phyloP scores from a whole-genome alignment of 1,140 invertebrate genomes.

The Acromyrmex echinatior region DNA sequence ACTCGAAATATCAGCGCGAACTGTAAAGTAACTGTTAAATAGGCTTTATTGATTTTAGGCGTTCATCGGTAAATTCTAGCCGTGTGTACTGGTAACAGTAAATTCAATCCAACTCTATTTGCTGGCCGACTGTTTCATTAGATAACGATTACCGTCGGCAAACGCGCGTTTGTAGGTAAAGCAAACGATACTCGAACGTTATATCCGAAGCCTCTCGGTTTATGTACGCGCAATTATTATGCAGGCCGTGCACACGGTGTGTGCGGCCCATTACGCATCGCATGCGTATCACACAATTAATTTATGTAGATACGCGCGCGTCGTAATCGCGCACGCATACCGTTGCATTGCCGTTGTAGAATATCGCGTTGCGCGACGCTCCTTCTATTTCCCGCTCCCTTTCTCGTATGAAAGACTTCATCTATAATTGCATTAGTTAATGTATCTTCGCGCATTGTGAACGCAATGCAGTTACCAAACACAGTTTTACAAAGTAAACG shows the following conservation, averaged over 20 bases:
- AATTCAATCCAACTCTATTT: slow-evolving; percentile 54
- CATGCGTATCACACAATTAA: slow-evolving; percentile 66
- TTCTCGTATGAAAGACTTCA: slow-evolving; percentile 7
- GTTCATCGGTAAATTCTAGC: slow-evolving; percentile 19
- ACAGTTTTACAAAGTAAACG: not conserved
- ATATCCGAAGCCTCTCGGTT: slow-evolving; percentile 53
- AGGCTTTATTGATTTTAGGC: slow-evolving; percentile 43
- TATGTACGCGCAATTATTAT: slow-evolving; percentile 69
- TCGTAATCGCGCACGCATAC: slow-evolving; percentile 28
- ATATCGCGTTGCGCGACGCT: slow-evolving; percentile 12
- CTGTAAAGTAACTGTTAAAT: slow-evolving; percentile 49
- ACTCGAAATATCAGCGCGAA: not conserved
- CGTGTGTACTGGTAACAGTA: slow-evolving; percentile 21
- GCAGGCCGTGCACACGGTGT: slow-evolving; percentile 47
- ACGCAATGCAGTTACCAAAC: not conserved
- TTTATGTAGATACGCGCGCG: slow-evolving; percentile 35
- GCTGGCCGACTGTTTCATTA: slow-evolving; percentile 60
- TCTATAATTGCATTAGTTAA: slow-evolving; percentile 56
- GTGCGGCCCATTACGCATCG: slow-evolving; percentile 66
- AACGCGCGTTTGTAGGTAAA: slow-evolving; percentile 63
- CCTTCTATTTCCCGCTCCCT: not conserved
- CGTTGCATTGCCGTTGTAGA: not conserved
- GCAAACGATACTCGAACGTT: slow-evolving; percentile 66
- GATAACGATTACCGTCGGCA: slow-evolving; percentile 65
- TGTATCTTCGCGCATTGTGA: slow-evolving; percentile 14